These are phyloP conservation scores for Aratinga solstitialis DNA, from an alignment of 2,797 vertebrate species.

Conservation along the genomic window DNA sequence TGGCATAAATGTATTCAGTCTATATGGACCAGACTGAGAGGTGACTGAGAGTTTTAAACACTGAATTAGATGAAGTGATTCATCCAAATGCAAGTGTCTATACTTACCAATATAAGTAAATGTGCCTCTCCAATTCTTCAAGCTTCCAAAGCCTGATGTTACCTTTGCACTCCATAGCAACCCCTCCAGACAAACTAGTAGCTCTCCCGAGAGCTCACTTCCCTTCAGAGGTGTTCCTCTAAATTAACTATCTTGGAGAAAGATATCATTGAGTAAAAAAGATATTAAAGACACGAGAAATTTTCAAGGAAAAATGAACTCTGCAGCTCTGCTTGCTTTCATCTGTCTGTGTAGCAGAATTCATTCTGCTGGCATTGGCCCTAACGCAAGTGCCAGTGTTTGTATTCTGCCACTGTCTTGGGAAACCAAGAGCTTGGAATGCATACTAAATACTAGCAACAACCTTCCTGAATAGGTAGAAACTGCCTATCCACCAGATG, in stretches of 20 bases:
- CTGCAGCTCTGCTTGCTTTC: neutral
- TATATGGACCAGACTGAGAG: neutral
- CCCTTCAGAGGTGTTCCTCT: neutral
- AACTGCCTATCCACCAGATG: neutral
- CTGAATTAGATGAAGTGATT: neutral
- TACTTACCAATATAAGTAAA: neutral
- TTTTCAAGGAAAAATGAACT: neutral
- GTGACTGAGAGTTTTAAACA: neutral
- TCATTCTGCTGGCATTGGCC: neutral
- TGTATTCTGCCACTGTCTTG: neutral
- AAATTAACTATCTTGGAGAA: neutral
- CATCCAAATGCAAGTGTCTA: neutral
- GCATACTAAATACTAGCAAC: neutral
- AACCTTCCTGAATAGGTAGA: neutral
- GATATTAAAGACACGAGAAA: neutral
- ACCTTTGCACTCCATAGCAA: neutral
- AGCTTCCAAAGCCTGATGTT: neutral
- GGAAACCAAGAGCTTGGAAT: neutral
- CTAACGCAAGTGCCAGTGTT: neutral
- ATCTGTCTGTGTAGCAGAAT: neutral
- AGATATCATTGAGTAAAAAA: neutral
- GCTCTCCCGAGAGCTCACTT: neutral
- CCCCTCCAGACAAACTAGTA: neutral
- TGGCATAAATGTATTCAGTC: neutral
- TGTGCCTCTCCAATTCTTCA: neutral